These are phyloP conservation scores for Periophthalmus magnuspinnatus DNA, from an alignment of 2,797 vertebrate genomes.

Conservation along the genomic window DNA sequence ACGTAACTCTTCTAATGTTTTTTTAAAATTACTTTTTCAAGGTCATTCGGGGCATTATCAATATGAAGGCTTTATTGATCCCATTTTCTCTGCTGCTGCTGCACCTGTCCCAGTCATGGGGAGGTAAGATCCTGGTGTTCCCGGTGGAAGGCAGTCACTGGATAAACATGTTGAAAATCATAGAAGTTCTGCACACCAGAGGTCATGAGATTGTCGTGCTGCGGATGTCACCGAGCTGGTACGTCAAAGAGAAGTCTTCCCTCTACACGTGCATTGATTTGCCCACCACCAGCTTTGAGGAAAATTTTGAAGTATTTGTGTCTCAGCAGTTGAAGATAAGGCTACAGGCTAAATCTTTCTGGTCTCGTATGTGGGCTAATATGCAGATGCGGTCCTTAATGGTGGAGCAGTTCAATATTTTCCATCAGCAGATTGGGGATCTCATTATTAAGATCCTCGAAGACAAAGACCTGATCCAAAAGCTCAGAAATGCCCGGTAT, in stretches of 20 bases:
- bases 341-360: conserved; percentile 23
- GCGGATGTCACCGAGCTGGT: conserved; percentile 62
- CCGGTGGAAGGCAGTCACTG: conserved; percentile 73
- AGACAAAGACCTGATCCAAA: conserved; percentile 52
- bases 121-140: conserved; percentile 63
- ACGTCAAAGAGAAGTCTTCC: conserved; percentile 61
- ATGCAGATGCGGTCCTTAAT: conserved; percentile 13
- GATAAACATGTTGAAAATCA: conserved; percentile 71
- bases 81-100: conserved; percentile 37
- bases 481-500: conserved; percentile 52
- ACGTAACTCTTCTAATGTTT: neutral
- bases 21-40: neutral
- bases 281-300: conserved; percentile 40
- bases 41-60: conserved; percentile 1
- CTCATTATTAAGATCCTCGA: conserved; percentile 54
- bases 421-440: conserved; percentile 47
- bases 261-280: conserved; percentile 57
- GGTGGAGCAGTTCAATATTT: conserved; percentile 28
- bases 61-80: conserved; percentile 29
- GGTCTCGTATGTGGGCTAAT: conserved; percentile 40
- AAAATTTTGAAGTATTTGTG: conserved; percentile 47
- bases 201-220: conserved; percentile 65
- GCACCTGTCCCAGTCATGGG: conserved; percentile 26
- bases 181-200: conserved; percentile 60
- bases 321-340: conserved; percentile 31